Conservation (phyloP, 1,140 invertebrate genomes). For the Cecropterus lyciades region DNA sequence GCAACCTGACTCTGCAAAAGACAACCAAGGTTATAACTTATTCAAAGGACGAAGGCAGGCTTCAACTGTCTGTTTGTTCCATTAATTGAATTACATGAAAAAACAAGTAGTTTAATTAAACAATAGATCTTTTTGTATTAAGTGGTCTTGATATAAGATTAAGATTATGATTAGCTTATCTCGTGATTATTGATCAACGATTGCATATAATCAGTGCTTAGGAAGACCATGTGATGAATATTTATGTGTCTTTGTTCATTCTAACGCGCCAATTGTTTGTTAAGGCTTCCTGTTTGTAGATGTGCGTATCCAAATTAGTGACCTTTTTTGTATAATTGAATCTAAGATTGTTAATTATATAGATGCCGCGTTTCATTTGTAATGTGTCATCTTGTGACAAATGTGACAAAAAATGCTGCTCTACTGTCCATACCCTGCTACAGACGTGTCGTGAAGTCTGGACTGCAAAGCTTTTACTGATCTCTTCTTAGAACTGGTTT, state of each 20-base stretch:
- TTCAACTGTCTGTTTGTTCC: neutral
- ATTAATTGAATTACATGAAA: neutral
- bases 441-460: too few relatives aligned
- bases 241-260: conserved; percentile 42
- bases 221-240: conserved; percentile 50
- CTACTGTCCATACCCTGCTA: too few relatives aligned
- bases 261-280: conserved; percentile 22
- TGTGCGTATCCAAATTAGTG: conserved; percentile 24
- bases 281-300: conserved; percentile 23
- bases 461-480: too few relatives aligned
- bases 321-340: neutral
- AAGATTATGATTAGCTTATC: conserved; percentile 40
- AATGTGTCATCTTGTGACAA: neutral
- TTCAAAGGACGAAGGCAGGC: too few relatives aligned
- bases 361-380: neutral
- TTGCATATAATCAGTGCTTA: conserved; percentile 44
- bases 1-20: too few relatives aligned
- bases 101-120: neutral
- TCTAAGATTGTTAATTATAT: neutral
- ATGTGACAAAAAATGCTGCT: too few relatives aligned
- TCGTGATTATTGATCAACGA: conserved; percentile 37
- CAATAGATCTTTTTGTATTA: neutral
- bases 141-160: conserved; percentile 10
- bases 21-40: too few relatives aligned
- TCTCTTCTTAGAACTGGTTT: too few relatives aligned